phyloP scores from a whole-genome alignment of 2,113 vertebrate genomes.

The Embiotoca jacksoni region DNA sequence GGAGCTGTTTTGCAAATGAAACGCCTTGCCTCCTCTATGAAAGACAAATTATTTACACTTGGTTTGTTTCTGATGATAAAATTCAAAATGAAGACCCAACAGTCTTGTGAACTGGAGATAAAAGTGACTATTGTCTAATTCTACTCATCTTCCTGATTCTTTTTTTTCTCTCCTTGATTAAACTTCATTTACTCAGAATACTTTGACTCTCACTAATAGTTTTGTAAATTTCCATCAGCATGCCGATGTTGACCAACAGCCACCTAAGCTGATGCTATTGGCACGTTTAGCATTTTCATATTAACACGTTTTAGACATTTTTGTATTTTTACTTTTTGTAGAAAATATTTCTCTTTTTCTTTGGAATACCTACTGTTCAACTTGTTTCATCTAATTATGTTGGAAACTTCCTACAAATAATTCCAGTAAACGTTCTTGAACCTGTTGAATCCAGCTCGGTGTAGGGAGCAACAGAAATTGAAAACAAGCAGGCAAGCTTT shows the following conservation, averaged over 20 bases:
- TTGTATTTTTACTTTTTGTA: neutral
- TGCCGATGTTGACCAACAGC: slow-evolving; percentile 20
- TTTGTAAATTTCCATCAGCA: slow-evolving; percentile 4
- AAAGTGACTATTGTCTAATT: slow-evolving; percentile 72
- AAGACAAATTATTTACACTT: slow-evolving; percentile 82
- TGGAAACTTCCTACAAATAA: neutral
- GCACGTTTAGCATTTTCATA: neutral
- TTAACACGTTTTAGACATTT: too few species aligned
- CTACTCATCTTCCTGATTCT: slow-evolving; percentile 61
- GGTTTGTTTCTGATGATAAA: slow-evolving; percentile 81
- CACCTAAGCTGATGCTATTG: slow-evolving; percentile 3
- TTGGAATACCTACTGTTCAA: fast-evolving
- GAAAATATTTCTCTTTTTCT: neutral
- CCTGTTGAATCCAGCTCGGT: slow-evolving; percentile 15
- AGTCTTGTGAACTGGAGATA: slow-evolving; percentile 66
- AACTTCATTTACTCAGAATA: slow-evolving; percentile 59
- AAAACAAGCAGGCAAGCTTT: slow-evolving; percentile 21
- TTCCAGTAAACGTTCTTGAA: neutral
- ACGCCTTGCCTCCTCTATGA: slow-evolving; percentile 62
- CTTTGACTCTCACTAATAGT: slow-evolving; percentile 29
- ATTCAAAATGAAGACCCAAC: slow-evolving; percentile 68
- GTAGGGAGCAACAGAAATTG: neutral
- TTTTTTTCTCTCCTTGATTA: slow-evolving; percentile 45
- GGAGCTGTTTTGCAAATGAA: slow-evolving; percentile 76
- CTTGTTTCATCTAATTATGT: neutral